These are phyloP conservation scores for Drosophila novamexicana DNA, from an alignment of 1,140 invertebrate species.

Conservation along the genomic window DNA sequence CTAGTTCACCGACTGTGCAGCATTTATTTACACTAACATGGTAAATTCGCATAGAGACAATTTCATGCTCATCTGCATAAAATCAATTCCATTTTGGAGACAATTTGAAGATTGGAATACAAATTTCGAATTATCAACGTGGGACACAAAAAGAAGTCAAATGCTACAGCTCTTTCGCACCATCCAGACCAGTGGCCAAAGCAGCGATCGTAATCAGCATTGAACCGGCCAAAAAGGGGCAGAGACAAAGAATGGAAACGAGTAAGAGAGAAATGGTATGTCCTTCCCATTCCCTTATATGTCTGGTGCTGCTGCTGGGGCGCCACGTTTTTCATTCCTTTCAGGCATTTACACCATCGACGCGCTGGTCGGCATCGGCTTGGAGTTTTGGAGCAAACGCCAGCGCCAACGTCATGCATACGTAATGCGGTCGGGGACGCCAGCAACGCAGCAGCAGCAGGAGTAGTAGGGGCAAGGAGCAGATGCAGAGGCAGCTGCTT, in stretches of 20 bases:
- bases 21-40: slow-evolving; percentile 82
- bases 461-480: background rate
- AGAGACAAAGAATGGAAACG: background rate
- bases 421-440: slow-evolving; percentile 76
- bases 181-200: slow-evolving; percentile 55
- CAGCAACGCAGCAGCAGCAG: slow-evolving; percentile 37
- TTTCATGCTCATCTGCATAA: slow-evolving; percentile 85
- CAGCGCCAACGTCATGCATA: slow-evolving; percentile 73
- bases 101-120: slow-evolving; percentile 85
- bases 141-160: slow-evolving; percentile 56
- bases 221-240: slow-evolving; percentile 56
- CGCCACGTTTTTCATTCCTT: slow-evolving; percentile 47
- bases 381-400: slow-evolving; percentile 11
- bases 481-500: slow-evolving; percentile 38
- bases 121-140: slow-evolving; percentile 84
- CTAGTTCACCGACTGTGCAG: slow-evolving; percentile 47
- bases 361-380: slow-evolving; percentile 41
- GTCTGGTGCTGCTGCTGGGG: background rate
- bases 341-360: slow-evolving; percentile 72
- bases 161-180: slow-evolving; percentile 4
- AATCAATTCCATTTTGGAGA: slow-evolving; percentile 85
- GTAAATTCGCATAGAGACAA: slow-evolving; percentile 79
- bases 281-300: background rate
- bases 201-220: slow-evolving; percentile 77
- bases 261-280: background rate